phyloP scores from a whole-genome alignment of 2,797 vertebrate species.

The Myotis myotis region DNA sequence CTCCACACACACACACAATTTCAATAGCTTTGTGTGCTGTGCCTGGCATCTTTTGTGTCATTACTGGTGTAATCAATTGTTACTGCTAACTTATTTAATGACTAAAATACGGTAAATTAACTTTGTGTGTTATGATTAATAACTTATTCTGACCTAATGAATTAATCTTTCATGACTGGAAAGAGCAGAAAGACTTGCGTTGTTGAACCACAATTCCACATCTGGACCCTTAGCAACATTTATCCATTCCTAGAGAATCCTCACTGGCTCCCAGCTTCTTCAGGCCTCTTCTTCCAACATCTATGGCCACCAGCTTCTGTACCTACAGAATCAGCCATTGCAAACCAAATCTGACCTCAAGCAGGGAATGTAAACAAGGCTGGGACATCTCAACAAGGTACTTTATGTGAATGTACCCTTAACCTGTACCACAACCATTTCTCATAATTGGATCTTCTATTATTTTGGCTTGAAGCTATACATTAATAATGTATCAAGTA shows the following conservation, averaged over 20 bases:
- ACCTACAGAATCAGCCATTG: background rate
- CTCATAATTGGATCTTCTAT: background rate
- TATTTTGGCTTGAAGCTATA: background rate
- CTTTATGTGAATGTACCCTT: background rate
- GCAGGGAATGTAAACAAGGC: background rate
- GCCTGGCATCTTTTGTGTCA: background rate
- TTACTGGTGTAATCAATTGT: background rate
- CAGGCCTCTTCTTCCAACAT: background rate
- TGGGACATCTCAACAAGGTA: background rate
- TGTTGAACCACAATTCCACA: conserved; percentile 8
- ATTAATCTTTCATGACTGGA: conserved; percentile 10
- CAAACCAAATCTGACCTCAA: background rate
- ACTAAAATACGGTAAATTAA: conserved; percentile 19
- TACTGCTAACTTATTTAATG: background rate
- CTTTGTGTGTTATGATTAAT: background rate
- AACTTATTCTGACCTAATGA: conserved; percentile 10
- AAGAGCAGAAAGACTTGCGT: conserved; percentile 33
- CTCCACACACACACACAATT: background rate
- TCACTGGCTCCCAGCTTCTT: background rate
- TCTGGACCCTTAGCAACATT: background rate
- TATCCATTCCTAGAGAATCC: background rate
- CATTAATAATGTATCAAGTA: conserved; percentile 11
- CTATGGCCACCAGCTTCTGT: background rate
- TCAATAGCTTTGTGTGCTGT: background rate
- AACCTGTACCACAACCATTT: background rate